Evolutionary conservation across 2,113 vertebrate genomes (phyloP).

Genomic region (Cheilinus undulatus): DNA sequence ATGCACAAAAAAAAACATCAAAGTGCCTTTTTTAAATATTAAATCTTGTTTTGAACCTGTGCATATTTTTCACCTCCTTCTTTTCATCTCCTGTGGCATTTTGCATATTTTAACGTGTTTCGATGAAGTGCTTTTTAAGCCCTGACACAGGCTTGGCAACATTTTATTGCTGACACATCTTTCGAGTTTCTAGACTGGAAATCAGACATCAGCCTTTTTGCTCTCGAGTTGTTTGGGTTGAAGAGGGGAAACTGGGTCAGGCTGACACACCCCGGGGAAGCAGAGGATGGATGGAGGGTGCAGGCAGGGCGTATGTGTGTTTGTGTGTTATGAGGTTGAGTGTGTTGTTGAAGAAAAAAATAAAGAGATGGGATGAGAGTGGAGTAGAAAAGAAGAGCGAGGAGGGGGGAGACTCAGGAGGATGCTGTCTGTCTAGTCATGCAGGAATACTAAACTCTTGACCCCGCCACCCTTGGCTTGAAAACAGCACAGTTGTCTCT

Average conservation of each 20-base stretch:
- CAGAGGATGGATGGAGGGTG: constrained; percentile 40
- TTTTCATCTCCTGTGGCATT: background rate
- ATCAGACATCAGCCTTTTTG: constrained; percentile 66
- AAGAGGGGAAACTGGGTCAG: constrained; percentile 72
- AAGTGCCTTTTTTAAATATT: background rate
- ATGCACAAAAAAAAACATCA: constrained; percentile 9
- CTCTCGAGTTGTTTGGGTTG: constrained; percentile 66
- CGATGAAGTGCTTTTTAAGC: background rate
- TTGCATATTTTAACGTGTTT: constrained; percentile 28
- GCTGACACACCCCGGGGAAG: constrained; percentile 56
- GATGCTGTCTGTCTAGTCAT: constrained; percentile 45
- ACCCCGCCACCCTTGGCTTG: background rate
- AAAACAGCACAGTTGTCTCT: background rate
- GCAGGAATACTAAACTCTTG: constrained; percentile 32
- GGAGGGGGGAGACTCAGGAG: constrained; percentile 12
- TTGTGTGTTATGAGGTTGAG: background rate
- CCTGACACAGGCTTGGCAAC: background rate
- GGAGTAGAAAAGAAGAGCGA: constrained; percentile 15
- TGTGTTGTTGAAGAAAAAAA: background rate
- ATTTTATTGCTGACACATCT: constrained; percentile 59
- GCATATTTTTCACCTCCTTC: background rate
- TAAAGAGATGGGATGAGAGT: background rate
- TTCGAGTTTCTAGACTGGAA: constrained; percentile 48
- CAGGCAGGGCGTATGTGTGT: background rate
- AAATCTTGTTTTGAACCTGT: background rate